phyloP scores from a whole-genome alignment of 2,797 vertebrate species.

The Discoglossus pictus region DNA sequence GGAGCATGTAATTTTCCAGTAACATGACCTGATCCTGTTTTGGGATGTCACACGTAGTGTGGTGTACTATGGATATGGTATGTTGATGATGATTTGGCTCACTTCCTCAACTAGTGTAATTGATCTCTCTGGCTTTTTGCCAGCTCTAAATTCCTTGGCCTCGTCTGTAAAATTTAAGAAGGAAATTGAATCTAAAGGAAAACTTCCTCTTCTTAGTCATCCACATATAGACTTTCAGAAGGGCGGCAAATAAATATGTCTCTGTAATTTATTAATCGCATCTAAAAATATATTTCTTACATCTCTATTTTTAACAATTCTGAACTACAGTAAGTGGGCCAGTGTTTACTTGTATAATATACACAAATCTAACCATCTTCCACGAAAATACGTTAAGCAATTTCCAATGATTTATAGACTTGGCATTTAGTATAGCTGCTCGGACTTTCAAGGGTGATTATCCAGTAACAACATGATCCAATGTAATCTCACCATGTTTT shows the following conservation, averaged over 20 bases:
- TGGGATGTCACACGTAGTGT: conserved; percentile 19
- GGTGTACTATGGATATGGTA: conserved; percentile 29
- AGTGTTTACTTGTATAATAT: not conserved
- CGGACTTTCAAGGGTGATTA: conserved; percentile 25
- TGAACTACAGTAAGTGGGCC: not conserved
- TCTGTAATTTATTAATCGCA: conserved; percentile 19
- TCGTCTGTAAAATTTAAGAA: conserved; percentile 32
- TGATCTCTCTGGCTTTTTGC: conserved; percentile 26
- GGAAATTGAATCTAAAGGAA: conserved; percentile 42
- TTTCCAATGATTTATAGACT: conserved; percentile 16
- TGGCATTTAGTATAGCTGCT: conserved; percentile 5
- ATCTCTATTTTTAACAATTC: not conserved
- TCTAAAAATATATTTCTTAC: conserved; percentile 7
- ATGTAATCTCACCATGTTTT: conserved; percentile 14
- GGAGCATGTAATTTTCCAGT: conserved; percentile 7
- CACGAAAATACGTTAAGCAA: not conserved
- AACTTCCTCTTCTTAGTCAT: conserved; percentile 59
- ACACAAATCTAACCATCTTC: not conserved
- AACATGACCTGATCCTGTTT: conserved; percentile 26
- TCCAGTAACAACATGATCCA: conserved; percentile 15
- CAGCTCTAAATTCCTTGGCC: conserved; percentile 30
- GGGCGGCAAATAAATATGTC: conserved; percentile 37
- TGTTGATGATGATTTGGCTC: conserved; percentile 29
- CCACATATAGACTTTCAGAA: conserved; percentile 57
- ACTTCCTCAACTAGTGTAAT: conserved; percentile 22